Evolutionary conservation across 1,140 invertebrate species (phyloP).

Genomic region (Maniola jurtina): DNA sequence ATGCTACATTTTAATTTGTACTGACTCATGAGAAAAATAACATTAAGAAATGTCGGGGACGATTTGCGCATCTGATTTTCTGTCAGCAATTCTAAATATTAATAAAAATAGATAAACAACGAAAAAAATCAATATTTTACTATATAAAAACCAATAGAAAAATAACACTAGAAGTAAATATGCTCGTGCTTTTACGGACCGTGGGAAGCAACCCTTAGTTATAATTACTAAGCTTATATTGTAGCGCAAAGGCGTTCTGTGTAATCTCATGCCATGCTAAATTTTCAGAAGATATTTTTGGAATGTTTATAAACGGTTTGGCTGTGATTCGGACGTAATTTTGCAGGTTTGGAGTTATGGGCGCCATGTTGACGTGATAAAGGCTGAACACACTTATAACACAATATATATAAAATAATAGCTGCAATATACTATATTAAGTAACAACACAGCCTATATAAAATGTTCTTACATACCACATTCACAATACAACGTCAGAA

Average conservation of each 20-base stretch:
- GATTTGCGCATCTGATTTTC: too few species aligned
- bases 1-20: too few species aligned
- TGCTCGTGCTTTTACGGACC: neutral
- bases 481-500: too few species aligned
- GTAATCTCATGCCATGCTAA: constrained; percentile 23
- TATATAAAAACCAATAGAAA: neutral
- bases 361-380: constrained; percentile 20
- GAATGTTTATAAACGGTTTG: constrained; percentile 49
- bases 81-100: too few species aligned
- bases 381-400: constrained; percentile 5
- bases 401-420: too few species aligned
- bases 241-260: neutral
- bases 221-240: neutral
- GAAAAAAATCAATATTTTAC: too few species aligned
- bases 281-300: constrained; percentile 49
- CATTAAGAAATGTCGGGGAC: too few species aligned
- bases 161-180: neutral
- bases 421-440: too few species aligned
- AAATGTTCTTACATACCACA: too few species aligned
- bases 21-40: too few species aligned
- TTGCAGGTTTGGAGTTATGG: constrained; percentile 25
- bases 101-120: too few species aligned
- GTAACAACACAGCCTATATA: too few species aligned
- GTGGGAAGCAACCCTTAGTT: neutral
- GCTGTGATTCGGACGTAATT: constrained; percentile 58